phyloP scores from a whole-genome alignment of 1,140 invertebrate species.

The Pinna nobilis region DNA sequence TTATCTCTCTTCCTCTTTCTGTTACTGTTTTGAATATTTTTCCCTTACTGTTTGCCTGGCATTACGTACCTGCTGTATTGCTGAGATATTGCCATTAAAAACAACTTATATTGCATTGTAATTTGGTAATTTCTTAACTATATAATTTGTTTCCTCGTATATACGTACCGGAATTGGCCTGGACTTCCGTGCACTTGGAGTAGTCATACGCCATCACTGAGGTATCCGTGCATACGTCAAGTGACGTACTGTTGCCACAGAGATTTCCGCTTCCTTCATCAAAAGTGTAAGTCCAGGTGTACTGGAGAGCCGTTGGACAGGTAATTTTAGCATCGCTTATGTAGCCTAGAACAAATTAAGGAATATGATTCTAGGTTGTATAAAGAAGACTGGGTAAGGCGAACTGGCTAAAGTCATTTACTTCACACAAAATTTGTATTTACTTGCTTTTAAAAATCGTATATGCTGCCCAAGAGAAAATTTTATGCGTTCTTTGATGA shows the following conservation, averaged over 20 bases:
- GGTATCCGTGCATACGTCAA: slow-evolving; percentile 43
- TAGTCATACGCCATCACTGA: slow-evolving; percentile 42
- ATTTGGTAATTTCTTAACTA: too few relatives aligned
- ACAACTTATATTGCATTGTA: not conserved
- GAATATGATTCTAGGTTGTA: not conserved
- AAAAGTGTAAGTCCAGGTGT: slow-evolving; percentile 43
- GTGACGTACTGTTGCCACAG: slow-evolving; percentile 30
- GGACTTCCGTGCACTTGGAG: slow-evolving; percentile 37
- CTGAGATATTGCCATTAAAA: not conserved
- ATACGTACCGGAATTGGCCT: slow-evolving; percentile 51
- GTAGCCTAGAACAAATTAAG: slow-evolving; percentile 29
- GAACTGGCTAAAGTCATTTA: too few relatives aligned
- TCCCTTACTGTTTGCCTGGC: not conserved
- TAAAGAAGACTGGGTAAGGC: too few relatives aligned
- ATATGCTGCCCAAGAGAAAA: too few relatives aligned
- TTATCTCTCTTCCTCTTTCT: not conserved
- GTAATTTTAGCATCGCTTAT: slow-evolving; percentile 34
- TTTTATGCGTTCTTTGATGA: too few relatives aligned
- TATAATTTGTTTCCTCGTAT: too few relatives aligned
- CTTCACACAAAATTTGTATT: too few relatives aligned
- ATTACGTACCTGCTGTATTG: not conserved
- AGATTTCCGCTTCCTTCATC: slow-evolving; percentile 50
- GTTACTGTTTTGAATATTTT: not conserved
- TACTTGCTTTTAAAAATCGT: too few relatives aligned
- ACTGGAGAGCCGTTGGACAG: slow-evolving; percentile 44